phyloP scores from a whole-genome alignment of 2,113 vertebrate species.

The Tamias sibiricus region DNA sequence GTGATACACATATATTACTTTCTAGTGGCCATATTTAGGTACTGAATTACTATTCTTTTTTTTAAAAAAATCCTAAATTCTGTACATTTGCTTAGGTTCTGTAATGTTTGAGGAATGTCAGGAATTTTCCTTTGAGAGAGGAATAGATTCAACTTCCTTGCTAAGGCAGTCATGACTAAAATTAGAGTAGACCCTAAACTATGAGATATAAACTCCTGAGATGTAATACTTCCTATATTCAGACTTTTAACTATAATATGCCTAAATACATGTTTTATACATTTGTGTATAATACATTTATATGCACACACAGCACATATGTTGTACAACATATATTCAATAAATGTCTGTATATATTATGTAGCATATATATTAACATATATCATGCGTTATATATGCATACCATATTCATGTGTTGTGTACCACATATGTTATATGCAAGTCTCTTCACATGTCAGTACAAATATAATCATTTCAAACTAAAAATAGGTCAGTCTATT shows the following conservation, averaged over 20 bases:
- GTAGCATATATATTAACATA: not conserved
- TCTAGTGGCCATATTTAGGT: not conserved
- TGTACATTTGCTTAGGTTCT: constrained; percentile 14
- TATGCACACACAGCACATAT: not conserved
- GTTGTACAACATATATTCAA: not conserved
- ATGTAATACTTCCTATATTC: not conserved
- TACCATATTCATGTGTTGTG: not conserved
- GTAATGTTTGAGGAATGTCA: constrained; percentile 1
- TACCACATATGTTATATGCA: not conserved
- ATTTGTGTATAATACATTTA: not conserved
- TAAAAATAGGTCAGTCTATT: constrained; percentile 38
- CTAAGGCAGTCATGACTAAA: constrained; percentile 5
- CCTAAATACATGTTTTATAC: not conserved
- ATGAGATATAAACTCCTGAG: not conserved
- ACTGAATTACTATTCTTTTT: not conserved
- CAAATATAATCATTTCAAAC: constrained; percentile 30
- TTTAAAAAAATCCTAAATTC: not conserved
- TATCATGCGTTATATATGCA: not conserved
- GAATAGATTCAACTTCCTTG: constrained; percentile 47
- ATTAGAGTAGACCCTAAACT: constrained; percentile 39
- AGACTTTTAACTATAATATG: not conserved
- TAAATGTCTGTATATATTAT: not conserved
- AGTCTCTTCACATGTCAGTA: not conserved
- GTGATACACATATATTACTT: not conserved
- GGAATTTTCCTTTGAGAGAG: constrained; percentile 39